Percentiles rank a stretch among this genome's conserved stretches.
Conservation (phyloP, 64 coral and sea anemone genomes). For the Platygyra sinensis region DNA sequence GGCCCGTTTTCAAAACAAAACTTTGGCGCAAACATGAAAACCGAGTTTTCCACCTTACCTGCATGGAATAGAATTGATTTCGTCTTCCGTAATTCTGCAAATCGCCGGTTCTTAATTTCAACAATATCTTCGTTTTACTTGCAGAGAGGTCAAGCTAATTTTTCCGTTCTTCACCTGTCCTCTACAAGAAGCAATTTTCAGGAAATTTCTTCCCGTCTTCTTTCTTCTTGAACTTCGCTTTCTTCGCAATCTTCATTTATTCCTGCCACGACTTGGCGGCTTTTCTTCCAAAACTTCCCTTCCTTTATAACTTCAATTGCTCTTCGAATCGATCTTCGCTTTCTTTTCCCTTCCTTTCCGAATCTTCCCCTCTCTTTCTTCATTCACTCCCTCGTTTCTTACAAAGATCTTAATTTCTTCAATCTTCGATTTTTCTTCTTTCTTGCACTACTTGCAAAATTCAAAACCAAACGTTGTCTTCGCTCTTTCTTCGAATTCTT, state of each 20-base stretch:
- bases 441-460: slow-evolving; percentile 44
- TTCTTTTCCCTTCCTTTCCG: not conserved
- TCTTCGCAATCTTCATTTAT: not conserved
- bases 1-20: not conserved
- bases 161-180: not conserved
- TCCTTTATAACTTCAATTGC: not conserved
- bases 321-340: not conserved
- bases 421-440: slow-evolving; percentile 28
- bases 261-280: not conserved
- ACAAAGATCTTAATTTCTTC: slow-evolving; percentile 13
- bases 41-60: slow-evolving; percentile 10
- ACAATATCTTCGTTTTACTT: not conserved
- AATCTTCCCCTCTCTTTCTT: not conserved
- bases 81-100: not conserved
- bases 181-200: not conserved
- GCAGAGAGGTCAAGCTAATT: not conserved
- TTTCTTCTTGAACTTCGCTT: slow-evolving; percentile 1
- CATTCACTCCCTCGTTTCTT: slow-evolving; percentile 3
- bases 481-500: slow-evolving; percentile 42
- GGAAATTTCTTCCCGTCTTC: not conserved
- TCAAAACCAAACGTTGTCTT: slow-evolving; percentile 21
- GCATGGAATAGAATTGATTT: not conserved
- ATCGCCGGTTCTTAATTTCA: not conserved
- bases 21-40: not conserved
- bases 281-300: slow-evolving; percentile 8